Evolutionary conservation across 2,113 vertebrate species (phyloP), one percentile per base, ranked within the genome.

Genomic region (Nannobrachium achirus): DNA sequence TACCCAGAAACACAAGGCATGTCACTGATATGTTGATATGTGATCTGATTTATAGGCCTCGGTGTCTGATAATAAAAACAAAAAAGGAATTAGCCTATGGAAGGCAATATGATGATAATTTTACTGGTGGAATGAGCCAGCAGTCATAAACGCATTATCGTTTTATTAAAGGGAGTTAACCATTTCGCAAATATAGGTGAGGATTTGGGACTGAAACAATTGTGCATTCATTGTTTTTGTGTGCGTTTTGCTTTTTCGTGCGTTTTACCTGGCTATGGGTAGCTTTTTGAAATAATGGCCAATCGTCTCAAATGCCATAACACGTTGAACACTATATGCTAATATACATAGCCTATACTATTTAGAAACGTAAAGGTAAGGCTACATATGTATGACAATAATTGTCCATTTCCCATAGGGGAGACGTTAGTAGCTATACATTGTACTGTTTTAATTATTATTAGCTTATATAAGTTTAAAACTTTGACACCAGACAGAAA

Each of bases 61-160:
- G 25, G 6, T 5, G 25, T 33, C 25, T 33, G 25, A 33, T 33
- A 33, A 33, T 55, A 10, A 14, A 33, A 40, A 15, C 0, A 3
- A 15, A 1, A 5, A 63, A 45, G n/a, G n/a, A 9, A 53, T 65
- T 59, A 19, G 7, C 18, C n/a, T n/a, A n/a, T n/a, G n/a, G n/a
- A n/a, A n/a, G n/a, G n/a, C n/a, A 52, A 41, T 63, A 44, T 69
- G 14, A 6, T 46, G 40, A 33, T 5, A 33, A 33, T 56, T 69
- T 66, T 74, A 64, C 66, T 33, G 15, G 67, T 50, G 19, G 14
- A 66, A 62, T 1, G 51, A 67, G 51, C 20, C 59, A 51, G 19
- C 19, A 10, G 33, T 10, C 45, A 69, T 67, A 79, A 78, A 83
- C 71, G 49, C 45, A 56, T 75, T 8, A 76, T 58, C 71, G 33